Conservation (phyloP, 2,113 vertebrate genomes). For the Sander vitreus region DNA sequence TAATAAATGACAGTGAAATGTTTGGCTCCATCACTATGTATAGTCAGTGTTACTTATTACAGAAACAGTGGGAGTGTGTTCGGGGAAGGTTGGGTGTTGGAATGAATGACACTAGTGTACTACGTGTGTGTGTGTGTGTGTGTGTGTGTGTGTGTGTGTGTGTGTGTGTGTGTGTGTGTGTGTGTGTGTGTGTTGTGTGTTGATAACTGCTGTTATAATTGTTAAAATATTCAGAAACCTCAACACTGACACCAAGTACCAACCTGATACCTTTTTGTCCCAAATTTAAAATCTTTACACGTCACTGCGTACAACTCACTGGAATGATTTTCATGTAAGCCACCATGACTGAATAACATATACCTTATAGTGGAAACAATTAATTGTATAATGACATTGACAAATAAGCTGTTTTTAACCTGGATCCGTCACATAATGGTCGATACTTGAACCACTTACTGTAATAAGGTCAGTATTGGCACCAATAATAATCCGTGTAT, state of each 20-base stretch:
- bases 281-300: neutral
- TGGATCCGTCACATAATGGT: neutral
- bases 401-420: neutral
- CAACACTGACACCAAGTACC: no score
- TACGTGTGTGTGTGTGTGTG: slow-evolving; percentile 11
- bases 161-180: neutral
- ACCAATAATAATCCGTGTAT: neutral
- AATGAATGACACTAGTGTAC: slow-evolving; percentile 39
- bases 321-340: neutral
- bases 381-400: neutral
- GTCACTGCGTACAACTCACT: neutral
- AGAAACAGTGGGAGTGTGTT: slow-evolving; percentile 59
- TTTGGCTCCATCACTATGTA: slow-evolving; percentile 39
- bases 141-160: no score
- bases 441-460: neutral
- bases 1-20: slow-evolving; percentile 3
- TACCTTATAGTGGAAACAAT: neutral
- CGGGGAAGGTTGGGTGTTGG: slow-evolving; percentile 46
- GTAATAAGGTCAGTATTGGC: neutral
- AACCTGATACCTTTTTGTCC: neutral
- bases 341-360: neutral
- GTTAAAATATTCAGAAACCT: no score
- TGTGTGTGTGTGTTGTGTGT: neutral
- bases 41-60: slow-evolving; percentile 47
- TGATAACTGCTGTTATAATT: no score